Conservation (phyloP, 2,888 invertebrate genomes). For the Drosophila prolongata region DNA sequence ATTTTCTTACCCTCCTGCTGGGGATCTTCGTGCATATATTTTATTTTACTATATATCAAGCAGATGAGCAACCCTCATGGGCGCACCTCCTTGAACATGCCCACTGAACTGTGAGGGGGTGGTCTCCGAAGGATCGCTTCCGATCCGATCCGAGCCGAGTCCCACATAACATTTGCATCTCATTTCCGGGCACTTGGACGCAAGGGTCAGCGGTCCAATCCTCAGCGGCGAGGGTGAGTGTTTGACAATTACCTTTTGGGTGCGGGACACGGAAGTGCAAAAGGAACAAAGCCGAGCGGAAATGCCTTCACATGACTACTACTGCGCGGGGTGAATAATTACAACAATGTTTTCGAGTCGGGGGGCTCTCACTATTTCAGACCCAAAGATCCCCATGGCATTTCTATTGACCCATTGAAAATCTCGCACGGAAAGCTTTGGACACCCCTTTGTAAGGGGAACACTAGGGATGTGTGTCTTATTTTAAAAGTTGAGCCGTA, state of each 20-base stretch:
- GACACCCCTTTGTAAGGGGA: not conserved
- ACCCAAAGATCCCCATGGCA: not conserved
- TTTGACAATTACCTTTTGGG: conserved; percentile 30
- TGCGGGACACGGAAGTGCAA: conserved; percentile 53
- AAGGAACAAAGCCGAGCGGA: conserved; percentile 54
- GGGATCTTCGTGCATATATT: conserved; percentile 36
- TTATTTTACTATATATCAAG: not conserved
- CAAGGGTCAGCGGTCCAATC: conserved; percentile 57
- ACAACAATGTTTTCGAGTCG: conserved; percentile 57
- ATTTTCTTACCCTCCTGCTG: conserved; percentile 56
- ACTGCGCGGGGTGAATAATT: conserved; percentile 71
- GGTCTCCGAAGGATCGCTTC: conserved; percentile 53
- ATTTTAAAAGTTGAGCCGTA: too few relatives aligned
- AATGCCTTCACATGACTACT: conserved; percentile 61
- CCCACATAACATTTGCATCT: conserved; percentile 85
- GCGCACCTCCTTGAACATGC: conserved; percentile 24
- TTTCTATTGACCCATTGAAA: conserved; percentile 9
- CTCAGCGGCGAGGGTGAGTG: conserved; percentile 29
- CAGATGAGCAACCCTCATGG: conserved; percentile 71
- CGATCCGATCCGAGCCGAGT: conserved; percentile 68
- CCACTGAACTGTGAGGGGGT: conserved; percentile 63
- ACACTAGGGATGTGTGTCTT: not conserved
- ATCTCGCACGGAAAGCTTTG: conserved; percentile 29
- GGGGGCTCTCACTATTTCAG: conserved; percentile 16
- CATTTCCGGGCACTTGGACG: conserved; percentile 84